These are phyloP conservation scores for Bombus picipes DNA, from an alignment of 1,140 invertebrate genomes.

Conservation along the genomic window DNA sequence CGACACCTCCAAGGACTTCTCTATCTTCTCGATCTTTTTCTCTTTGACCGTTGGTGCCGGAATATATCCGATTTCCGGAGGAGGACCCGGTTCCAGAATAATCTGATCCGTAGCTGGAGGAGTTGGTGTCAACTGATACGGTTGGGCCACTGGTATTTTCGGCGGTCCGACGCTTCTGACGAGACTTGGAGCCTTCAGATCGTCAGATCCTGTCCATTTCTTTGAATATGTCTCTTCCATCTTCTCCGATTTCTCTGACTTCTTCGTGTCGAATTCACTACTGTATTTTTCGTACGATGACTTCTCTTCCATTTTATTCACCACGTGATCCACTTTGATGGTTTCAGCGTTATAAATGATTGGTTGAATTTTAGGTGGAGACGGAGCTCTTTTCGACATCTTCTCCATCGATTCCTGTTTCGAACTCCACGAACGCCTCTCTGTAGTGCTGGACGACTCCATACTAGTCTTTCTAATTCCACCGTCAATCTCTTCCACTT, in stretches of 20 bases:
- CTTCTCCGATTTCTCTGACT: conserved; percentile 76
- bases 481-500: conserved; percentile 74
- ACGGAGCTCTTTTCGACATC: conserved; percentile 61
- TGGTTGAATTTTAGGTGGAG: conserved; percentile 64
- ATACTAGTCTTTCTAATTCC: conserved; percentile 74
- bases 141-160: conserved; percentile 66
- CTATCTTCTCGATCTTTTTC: conserved; percentile 84
- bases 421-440: conserved; percentile 76
- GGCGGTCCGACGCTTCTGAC: conserved; percentile 79
- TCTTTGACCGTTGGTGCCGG: conserved; percentile 78
- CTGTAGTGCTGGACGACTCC: conserved; percentile 75
- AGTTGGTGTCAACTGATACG: conserved; percentile 61
- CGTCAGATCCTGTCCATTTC: conserved; percentile 80
- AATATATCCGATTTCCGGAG: conserved; percentile 86
- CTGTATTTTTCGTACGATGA: conserved; percentile 75
- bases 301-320: conserved; percentile 77
- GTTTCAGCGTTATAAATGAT: conserved; percentile 82
- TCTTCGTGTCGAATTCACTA: conserved; percentile 75
- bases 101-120: conserved; percentile 44
- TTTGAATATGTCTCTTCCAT: conserved; percentile 78
- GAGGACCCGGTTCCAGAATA: conserved; percentile 84
- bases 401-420: conserved; percentile 73
- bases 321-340: conserved; percentile 80
- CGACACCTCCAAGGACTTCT: conserved; percentile 84
- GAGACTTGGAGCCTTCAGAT: conserved; percentile 83